phyloP scores from a whole-genome alignment of 2,797 vertebrate genomes.

The Pempheris klunzingeri region DNA sequence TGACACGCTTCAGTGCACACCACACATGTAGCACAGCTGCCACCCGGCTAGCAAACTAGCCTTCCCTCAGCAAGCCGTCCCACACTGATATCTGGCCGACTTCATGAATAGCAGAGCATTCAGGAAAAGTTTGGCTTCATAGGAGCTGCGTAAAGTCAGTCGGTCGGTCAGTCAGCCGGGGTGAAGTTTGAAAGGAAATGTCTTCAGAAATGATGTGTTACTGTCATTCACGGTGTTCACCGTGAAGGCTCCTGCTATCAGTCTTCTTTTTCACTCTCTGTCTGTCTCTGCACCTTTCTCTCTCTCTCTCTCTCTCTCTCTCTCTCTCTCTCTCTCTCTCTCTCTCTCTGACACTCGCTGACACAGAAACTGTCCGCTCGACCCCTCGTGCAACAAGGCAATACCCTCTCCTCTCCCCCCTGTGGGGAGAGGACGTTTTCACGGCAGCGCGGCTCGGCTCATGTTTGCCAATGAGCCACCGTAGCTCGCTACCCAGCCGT shows the following conservation, averaged over 20 bases:
- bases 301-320: conserved; percentile 24
- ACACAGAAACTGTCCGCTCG: conserved; percentile 59
- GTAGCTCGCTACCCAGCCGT: conserved; percentile 8
- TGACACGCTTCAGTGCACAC: too few species aligned
- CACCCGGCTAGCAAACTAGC: not conserved
- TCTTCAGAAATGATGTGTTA: conserved; percentile 44
- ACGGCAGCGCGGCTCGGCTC: conserved; percentile 54
- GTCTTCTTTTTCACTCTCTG: conserved; percentile 45
- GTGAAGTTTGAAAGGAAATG: conserved; percentile 43
- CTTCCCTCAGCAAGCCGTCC: not conserved
- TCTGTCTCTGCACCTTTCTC: conserved; percentile 55
- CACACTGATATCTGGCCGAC: conserved; percentile 15
- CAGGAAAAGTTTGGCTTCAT: conserved; percentile 27
- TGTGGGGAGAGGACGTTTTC: conserved; percentile 54
- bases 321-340: conserved; percentile 6
- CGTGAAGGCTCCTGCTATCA: conserved; percentile 59
- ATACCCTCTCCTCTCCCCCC: conserved; percentile 40
- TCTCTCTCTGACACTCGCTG: conserved; percentile 39
- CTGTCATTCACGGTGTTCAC: conserved; percentile 35
- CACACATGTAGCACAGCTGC: not conserved
- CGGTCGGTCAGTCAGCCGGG: conserved; percentile 30
- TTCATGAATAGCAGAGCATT: conserved; percentile 22
- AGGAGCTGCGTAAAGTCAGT: conserved; percentile 18
- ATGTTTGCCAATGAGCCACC: conserved; percentile 71
- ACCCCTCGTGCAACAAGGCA: conserved; percentile 59